These are phyloP conservation scores for Cisticola juncidis DNA, from an alignment of 2,113 vertebrate species.

Conservation along the genomic window DNA sequence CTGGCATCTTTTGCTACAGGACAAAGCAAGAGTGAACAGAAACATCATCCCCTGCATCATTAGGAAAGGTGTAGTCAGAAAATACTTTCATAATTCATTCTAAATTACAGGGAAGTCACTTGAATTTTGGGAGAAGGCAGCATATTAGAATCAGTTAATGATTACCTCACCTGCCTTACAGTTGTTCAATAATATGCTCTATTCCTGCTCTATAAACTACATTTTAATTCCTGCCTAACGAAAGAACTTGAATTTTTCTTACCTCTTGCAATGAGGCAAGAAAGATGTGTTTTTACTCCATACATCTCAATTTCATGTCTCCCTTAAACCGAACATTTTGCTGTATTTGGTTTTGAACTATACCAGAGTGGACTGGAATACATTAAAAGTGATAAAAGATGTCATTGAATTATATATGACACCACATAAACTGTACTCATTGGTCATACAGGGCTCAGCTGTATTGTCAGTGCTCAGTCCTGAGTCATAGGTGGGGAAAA, in stretches of 20 bases:
- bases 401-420: neutral
- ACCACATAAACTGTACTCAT: neutral
- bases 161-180: constrained; percentile 12
- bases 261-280: neutral
- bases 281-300: neutral
- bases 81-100: neutral
- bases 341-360: neutral
- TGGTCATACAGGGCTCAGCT: neutral
- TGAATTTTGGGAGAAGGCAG: neutral
- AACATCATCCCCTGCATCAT: neutral
- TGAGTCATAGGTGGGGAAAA: neutral
- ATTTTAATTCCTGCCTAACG: constrained; percentile 8
- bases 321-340: neutral
- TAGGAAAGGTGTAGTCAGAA: neutral
- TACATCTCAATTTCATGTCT: neutral
- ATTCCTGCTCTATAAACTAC: neutral
- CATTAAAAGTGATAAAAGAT: neutral
- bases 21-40: neutral
- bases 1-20: neutral
- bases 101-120: neutral
- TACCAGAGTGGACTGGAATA: neutral
- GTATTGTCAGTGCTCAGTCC: neutral
- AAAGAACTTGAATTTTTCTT: neutral
- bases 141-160: neutral
- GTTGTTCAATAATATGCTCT: neutral